Evolutionary conservation across 2,888 invertebrate genomes (phyloP), one percentile per base, ranked within the genome.

Genomic region (Abscondita cerata): DNA sequence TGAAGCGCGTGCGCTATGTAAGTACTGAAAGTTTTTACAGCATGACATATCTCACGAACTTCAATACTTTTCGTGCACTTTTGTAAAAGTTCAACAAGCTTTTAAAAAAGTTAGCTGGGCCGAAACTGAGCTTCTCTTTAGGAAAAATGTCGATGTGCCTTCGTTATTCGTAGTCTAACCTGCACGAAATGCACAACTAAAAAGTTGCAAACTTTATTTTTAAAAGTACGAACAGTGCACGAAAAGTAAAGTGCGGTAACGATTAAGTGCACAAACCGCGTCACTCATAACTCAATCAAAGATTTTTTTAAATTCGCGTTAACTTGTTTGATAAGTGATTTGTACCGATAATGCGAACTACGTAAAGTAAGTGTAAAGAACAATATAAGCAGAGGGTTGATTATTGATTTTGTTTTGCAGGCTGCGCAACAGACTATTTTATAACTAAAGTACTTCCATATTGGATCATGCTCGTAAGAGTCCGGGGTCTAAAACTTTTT

Each of bases 381-480:
- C 67, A 65, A 67, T 67, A 66, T 66, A 66, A 67, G 67, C 66
- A 67, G 66, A 59, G 53, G 69, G 68, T 62, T 66, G 72, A 70
- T 70, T 72, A 72, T 73, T 72, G 72, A 72, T 73, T 73, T 73
- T 72, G 69, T 69, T 65, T 25, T 66, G 67, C 68, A 62, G 68
- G 66, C 71, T 72, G 71, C 71, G 71, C 71, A 72, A 72, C 71
- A 70, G 71, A 69, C 70, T 68, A 70, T 72, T 73, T 70, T 71
- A 68, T 68, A 69, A 69, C 69, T 70, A 69, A 65, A 71, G 69
- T 70, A 71, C 69, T 70, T 71, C 76, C 74, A 76, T 76, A 76
- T 75, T 75, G 76, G 76, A 75, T 75, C 76, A 76, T 76, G 76
- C 76, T 71, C 76, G 74, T 73, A 72, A 75, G 73, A 69, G 75